Conservation (phyloP, 2,888 invertebrate genomes). For the Drosophila limbata region DNA sequence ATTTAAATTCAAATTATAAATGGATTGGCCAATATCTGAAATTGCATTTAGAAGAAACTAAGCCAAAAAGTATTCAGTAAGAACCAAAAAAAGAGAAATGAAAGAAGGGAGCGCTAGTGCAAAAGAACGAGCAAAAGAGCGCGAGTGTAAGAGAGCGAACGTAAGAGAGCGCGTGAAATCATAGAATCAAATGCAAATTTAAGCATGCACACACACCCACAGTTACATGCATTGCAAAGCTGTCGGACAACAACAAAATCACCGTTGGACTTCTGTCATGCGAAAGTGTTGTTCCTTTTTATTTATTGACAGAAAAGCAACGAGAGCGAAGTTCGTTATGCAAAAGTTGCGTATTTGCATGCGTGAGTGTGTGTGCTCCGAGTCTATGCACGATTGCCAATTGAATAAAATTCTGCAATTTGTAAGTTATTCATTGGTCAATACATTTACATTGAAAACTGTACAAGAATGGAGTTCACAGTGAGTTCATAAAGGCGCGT, state of each 20-base stretch:
- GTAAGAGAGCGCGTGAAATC: not conserved
- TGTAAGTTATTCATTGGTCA: not conserved
- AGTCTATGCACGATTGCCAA: not conserved
- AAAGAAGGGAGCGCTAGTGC: too few relatives aligned
- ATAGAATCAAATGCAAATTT: not conserved
- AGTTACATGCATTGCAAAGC: not conserved
- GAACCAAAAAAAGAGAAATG: too few relatives aligned
- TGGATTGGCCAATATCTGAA: too few relatives aligned
- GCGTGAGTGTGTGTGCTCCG: not conserved
- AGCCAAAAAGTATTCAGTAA: too few relatives aligned
- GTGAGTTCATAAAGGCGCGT: not conserved
- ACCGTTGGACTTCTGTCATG: not conserved
- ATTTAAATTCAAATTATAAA: constrained; percentile 13
- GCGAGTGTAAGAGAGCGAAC: not conserved
- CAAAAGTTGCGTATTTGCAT: not conserved
- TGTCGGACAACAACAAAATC: not conserved
- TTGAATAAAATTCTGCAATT: not conserved
- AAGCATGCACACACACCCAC: not conserved
- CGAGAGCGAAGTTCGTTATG: not conserved
- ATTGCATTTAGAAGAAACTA: not conserved
- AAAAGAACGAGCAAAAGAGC: not conserved
- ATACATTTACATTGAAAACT: not conserved
- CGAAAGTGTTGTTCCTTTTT: not conserved
- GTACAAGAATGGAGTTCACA: not conserved
- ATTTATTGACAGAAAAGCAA: not conserved